phyloP scores from a whole-genome alignment of 2,888 invertebrate species.

The Camponotus fellah region DNA sequence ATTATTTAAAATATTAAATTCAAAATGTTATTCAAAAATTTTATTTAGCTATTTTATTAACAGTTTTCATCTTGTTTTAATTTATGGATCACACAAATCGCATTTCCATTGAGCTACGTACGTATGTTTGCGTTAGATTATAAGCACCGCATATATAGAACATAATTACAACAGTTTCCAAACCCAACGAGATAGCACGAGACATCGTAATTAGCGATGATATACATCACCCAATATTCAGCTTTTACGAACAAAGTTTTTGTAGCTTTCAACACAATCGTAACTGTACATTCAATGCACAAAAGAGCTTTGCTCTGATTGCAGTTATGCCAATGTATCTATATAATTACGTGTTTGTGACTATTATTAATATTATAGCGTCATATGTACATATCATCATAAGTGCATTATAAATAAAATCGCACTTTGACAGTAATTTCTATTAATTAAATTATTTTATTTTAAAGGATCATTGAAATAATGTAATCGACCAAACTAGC shows the following conservation, averaged over 20 bases:
- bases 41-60: background rate
- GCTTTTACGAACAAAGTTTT: conserved; percentile 28
- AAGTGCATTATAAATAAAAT: conserved; percentile 24
- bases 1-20: background rate
- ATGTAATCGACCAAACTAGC: too few species aligned
- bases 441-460: background rate
- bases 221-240: conserved; percentile 1
- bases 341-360: conserved; percentile 16
- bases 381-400: background rate
- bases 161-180: conserved; percentile 12
- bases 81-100: background rate
- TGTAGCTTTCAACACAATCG: background rate
- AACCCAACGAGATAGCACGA: background rate
- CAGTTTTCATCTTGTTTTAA: background rate
- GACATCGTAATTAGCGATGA: conserved; percentile 22
- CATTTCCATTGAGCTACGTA: background rate
- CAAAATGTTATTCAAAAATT: background rate
- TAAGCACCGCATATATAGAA: conserved; percentile 11
- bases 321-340: conserved; percentile 24
- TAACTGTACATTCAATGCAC: conserved; percentile 13
- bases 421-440: background rate
- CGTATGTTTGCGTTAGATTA: background rate
- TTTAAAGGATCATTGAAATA: too few species aligned
- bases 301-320: conserved; percentile 36
- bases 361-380: background rate